Evolutionary conservation across 2,797 vertebrate genomes (phyloP), one percentile per base, ranked within the genome.

Genomic region (Danio choprae): DNA sequence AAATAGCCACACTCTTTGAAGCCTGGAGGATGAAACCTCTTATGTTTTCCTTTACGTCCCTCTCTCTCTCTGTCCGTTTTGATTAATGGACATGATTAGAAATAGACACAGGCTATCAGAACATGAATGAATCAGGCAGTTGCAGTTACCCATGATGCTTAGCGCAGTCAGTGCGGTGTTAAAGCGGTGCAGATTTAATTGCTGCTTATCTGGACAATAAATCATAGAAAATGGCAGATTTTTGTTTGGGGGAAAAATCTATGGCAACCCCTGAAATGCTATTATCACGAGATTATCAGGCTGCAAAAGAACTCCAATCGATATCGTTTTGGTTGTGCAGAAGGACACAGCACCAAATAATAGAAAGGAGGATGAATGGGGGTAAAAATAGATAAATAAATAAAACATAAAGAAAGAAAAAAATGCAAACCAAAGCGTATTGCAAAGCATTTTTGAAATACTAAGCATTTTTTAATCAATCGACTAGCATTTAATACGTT

Each of bases 271-370:
- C 87, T 74, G 81, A 80, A 85, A 83, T 87, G 82, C 89, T 86
- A 91, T 91, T 91, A 91, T 89, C 91, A 85, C 90, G 93, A 93
- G 92, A 93, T 93, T 92, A 91, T 85, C 85, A 86, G 88, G 91
- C 90, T 88, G 87, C 87, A 87, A 91, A n/a, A 71, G 89, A 78
- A 92, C 89, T 88, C 84, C 80, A 88, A 91, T 93, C 92, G 74
- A 92, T 93, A 88, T 69, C 8, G 50, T 89, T 92, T 92, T 88
- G 88, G 92, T 87, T 90, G 84, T 15, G 48, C 76, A 81, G 53
- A 4, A 43, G 76, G 43, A 60, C 16, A 50, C 9, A 50, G 65
- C 53, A 11, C 7, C 29, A 51, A 70, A 59, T 29, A 41, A 22
- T 59, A 40, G 65, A 70, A 7, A 53, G 11, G 44, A 68, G 72